phyloP scores from a whole-genome alignment of 2,888 invertebrate species.

The Tethea ocularis region DNA sequence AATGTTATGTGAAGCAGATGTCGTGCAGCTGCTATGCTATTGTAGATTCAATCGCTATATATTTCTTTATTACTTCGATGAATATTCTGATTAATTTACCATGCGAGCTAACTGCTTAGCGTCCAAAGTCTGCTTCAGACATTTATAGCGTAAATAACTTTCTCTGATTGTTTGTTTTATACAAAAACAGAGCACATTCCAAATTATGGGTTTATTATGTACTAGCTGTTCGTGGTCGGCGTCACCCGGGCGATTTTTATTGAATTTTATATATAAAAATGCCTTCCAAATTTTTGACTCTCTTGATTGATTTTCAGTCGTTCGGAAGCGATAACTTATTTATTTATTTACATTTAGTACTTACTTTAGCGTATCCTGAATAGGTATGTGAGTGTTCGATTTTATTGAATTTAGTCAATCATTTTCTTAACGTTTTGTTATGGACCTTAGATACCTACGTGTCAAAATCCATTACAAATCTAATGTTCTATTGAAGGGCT shows the following conservation, averaged over 20 bases:
- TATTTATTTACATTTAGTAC: too few relatives aligned
- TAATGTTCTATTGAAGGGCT: constrained; percentile 54
- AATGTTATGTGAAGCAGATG: constrained; percentile 39
- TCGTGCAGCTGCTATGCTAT: constrained; percentile 37
- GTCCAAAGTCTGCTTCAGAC: not conserved
- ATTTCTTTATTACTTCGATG: constrained; percentile 11
- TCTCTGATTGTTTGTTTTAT: constrained; percentile 5
- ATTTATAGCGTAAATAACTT: constrained; percentile 3
- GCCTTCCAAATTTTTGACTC: too few relatives aligned
- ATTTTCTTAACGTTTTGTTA: constrained; percentile 16
- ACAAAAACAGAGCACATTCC: not conserved
- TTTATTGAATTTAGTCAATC: too few relatives aligned
- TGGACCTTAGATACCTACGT: constrained; percentile 41
- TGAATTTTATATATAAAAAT: too few relatives aligned
- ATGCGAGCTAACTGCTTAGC: constrained; percentile 1
- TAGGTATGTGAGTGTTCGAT: not conserved
- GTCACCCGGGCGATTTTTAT: too few relatives aligned
- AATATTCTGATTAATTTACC: constrained; percentile 6
- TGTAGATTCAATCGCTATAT: constrained; percentile 22
- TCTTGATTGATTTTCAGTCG: too few relatives aligned
- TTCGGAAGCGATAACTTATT: not conserved
- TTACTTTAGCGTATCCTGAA: not conserved
- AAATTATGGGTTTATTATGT: not conserved
- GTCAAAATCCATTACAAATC: constrained; percentile 45
- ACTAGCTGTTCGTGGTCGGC: too few relatives aligned